These are phyloP conservation scores for Embiotoca jacksoni DNA, from an alignment of 2,113 vertebrate species.

Conservation along the genomic window DNA sequence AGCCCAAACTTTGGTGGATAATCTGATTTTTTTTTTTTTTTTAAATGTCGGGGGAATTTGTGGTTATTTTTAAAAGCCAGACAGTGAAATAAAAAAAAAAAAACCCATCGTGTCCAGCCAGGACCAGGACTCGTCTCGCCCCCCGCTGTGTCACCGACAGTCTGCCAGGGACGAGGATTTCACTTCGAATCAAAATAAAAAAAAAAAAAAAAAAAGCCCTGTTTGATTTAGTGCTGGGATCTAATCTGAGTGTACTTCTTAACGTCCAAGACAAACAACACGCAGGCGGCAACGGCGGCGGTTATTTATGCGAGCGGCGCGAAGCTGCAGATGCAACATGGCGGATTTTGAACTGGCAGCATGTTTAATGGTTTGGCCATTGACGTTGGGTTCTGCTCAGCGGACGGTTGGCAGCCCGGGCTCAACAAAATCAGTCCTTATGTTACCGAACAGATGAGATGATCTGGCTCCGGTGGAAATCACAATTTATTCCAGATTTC, in stretches of 20 bases:
- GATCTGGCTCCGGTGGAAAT: not conserved
- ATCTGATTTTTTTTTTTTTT: slow-evolving; percentile 37
- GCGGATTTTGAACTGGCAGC: slow-evolving; percentile 1
- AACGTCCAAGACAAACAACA: slow-evolving; percentile 28
- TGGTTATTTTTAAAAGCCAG: slow-evolving; percentile 23
- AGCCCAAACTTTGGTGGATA: slow-evolving; percentile 13
- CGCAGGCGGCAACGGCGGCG: not conserved
- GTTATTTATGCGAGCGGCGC: not conserved
- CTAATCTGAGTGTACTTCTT: slow-evolving; percentile 22
- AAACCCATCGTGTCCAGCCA: not conserved
- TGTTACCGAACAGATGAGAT: not conserved
- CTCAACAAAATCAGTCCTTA: no score
- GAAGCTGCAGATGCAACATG: not conserved
- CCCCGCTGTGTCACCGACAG: not conserved
- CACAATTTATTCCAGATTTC: no score
- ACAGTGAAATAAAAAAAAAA: slow-evolving; percentile 1
- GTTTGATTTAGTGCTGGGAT: slow-evolving; percentile 5
- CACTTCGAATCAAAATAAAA: not conserved
- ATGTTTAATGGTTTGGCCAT: not conserved
- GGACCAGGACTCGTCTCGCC: slow-evolving; percentile 1
- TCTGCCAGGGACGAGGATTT: slow-evolving; percentile 43
- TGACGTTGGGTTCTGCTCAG: not conserved
- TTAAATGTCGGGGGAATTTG: slow-evolving; percentile 13
- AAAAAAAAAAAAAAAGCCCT: not conserved
- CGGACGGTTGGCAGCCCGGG: not conserved